phyloP scores from a whole-genome alignment of 2,888 invertebrate genomes.

The Heliconius hortense region DNA sequence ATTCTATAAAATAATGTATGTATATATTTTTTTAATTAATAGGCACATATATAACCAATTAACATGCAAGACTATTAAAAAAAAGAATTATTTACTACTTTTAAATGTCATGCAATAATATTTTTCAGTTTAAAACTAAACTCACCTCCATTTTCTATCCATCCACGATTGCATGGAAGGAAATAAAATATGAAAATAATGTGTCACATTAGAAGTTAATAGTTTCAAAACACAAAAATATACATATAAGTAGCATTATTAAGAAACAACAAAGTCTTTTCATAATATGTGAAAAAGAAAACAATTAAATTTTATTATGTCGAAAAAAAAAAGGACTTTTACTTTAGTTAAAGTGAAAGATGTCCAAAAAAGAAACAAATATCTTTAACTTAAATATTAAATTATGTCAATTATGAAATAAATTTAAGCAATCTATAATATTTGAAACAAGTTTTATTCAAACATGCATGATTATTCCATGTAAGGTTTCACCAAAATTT shows the following conservation, averaged over 20 bases:
- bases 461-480: not conserved
- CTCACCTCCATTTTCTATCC: slow-evolving; percentile 78
- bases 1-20: not conserved
- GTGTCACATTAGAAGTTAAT: slow-evolving; percentile 49
- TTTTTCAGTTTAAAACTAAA: slow-evolving; percentile 46
- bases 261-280: not conserved
- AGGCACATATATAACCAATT: not conserved
- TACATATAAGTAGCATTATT: slow-evolving; percentile 6
- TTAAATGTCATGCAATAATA: slow-evolving; percentile 44
- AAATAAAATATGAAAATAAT: slow-evolving; percentile 64
- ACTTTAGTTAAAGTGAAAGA: not conserved
- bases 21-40: not conserved
- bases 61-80: not conserved
- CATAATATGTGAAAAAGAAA: not conserved
- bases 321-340: too few species aligned
- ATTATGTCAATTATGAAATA: not conserved
- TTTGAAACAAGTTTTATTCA: not conserved
- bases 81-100: slow-evolving; percentile 12
- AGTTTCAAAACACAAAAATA: slow-evolving; percentile 35
- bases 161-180: slow-evolving; percentile 74
- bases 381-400: not conserved
- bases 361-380: not conserved
- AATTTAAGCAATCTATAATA: not conserved
- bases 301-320: not conserved
- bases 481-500: not conserved